Evolutionary conservation across 2,888 invertebrate genomes (phyloP).

Genomic region (Neoitamus cyanurus): DNA sequence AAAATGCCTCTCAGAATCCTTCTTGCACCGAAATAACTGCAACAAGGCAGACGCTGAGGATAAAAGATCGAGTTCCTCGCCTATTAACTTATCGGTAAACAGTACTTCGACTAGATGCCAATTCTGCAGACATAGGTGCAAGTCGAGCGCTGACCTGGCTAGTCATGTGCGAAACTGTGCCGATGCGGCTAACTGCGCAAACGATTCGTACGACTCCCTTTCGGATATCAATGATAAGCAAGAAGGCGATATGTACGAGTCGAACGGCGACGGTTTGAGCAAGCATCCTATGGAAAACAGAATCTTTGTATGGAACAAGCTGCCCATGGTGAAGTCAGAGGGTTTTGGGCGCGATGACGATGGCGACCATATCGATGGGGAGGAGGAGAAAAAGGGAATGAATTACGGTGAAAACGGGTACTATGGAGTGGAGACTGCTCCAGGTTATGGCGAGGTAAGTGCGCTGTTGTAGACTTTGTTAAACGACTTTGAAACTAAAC

Average conservation of each 20-base stretch:
- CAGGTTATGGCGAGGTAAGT: constrained; percentile 68
- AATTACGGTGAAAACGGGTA: constrained; percentile 64
- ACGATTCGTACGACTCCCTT: constrained; percentile 64
- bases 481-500: constrained; percentile 53
- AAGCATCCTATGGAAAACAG: constrained; percentile 84
- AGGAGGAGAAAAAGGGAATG: constrained; percentile 62
- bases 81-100: constrained; percentile 65
- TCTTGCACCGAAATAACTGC: constrained; percentile 80
- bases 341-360: constrained; percentile 64
- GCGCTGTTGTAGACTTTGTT: neutral
- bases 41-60: constrained; percentile 64
- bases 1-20: constrained; percentile 83
- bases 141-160: constrained; percentile 82
- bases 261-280: constrained; percentile 56
- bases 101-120: constrained; percentile 82
- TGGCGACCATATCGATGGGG: constrained; percentile 62
- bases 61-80: constrained; percentile 59
- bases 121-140: constrained; percentile 87
- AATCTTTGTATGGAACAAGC: constrained; percentile 84
- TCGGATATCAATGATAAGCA: constrained; percentile 62
- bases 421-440: constrained; percentile 68
- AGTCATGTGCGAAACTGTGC: constrained; percentile 80
- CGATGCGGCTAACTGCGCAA: constrained; percentile 66
- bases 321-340: constrained; percentile 59
- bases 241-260: constrained; percentile 62